Conservation (phyloP, 2,888 invertebrate genomes). For the Drosophila longiperda region DNA sequence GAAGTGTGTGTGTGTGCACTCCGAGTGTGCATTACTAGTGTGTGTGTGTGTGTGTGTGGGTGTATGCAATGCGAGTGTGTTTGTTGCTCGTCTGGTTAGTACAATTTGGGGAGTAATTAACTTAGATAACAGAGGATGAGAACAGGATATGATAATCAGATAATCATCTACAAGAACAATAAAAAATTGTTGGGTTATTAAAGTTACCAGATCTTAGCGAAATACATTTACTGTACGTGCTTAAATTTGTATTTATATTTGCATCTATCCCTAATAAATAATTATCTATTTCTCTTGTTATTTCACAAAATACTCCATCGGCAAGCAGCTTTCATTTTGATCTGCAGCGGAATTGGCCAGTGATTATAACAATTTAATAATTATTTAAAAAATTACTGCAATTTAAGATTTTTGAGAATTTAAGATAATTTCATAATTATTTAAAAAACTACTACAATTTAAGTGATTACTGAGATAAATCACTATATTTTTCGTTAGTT, state of each 20-base stretch:
- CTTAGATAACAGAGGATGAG: slow-evolving; percentile 29
- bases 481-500: too few relatives aligned
- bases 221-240: neutral
- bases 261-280: neutral
- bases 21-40: neutral
- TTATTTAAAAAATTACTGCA: too few relatives aligned
- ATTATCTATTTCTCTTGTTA: neutral
- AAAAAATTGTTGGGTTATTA: neutral
- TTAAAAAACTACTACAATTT: neutral
- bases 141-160: slow-evolving; percentile 17
- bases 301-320: too few relatives aligned
- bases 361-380: too few relatives aligned
- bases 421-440: neutral
- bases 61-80: slow-evolving; percentile 2
- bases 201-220: neutral
- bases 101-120: slow-evolving; percentile 40
- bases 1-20: slow-evolving; percentile 5
- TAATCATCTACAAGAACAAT: slow-evolving; percentile 5
- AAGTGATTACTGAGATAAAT: too few relatives aligned
- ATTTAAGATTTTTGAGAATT: too few relatives aligned
- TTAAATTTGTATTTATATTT: neutral
- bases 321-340: too few relatives aligned
- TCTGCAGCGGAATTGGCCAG: too few relatives aligned
- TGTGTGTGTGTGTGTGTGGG: slow-evolving; percentile 24
- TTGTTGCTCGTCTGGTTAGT: slow-evolving; percentile 28